These are phyloP conservation scores for Mimachlamys varia DNA, from an alignment of 2,888 invertebrate genomes.

Conservation along the genomic window DNA sequence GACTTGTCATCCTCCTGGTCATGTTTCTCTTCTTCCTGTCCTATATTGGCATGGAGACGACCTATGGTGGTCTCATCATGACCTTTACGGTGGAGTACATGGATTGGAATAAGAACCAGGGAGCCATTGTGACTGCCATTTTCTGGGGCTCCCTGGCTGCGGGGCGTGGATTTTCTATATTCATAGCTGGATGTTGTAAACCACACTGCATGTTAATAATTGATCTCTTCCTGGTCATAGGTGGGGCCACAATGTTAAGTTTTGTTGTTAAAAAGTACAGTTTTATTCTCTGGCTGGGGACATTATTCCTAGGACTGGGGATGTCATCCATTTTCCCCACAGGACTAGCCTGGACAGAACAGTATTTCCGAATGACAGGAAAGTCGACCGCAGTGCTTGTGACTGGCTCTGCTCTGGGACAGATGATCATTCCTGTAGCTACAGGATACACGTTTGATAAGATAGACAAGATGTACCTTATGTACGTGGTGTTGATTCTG, in stretches of 20 bases:
- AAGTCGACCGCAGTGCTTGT: constrained; percentile 81
- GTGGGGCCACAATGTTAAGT: constrained; percentile 78
- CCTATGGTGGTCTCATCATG: constrained; percentile 81
- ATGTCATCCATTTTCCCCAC: constrained; percentile 82
- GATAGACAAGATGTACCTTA: constrained; percentile 76
- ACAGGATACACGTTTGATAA: constrained; percentile 79
- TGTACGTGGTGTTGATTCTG: constrained; percentile 78
- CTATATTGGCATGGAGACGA: constrained; percentile 82
- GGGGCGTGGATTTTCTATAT: constrained; percentile 81
- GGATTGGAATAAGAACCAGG: constrained; percentile 76
- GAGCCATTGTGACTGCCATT: constrained; percentile 80
- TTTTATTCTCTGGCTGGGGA: constrained; percentile 79
- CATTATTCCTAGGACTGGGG: constrained; percentile 80
- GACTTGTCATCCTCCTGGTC: constrained; percentile 73
- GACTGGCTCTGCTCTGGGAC: constrained; percentile 81
- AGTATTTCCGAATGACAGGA: constrained; percentile 81
- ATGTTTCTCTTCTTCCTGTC: constrained; percentile 80
- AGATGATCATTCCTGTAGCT: constrained; percentile 80
- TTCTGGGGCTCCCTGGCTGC: constrained; percentile 82
- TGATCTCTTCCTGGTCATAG: constrained; percentile 76
- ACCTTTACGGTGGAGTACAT: constrained; percentile 79
- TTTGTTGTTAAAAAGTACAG: constrained; percentile 71
- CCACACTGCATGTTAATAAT: constrained; percentile 80
- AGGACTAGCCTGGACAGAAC: constrained; percentile 82
- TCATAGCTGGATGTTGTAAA: constrained; percentile 79